Evolutionary conservation across 2,113 vertebrate genomes (phyloP).

Genomic region (Toxotes jaculatrix): DNA sequence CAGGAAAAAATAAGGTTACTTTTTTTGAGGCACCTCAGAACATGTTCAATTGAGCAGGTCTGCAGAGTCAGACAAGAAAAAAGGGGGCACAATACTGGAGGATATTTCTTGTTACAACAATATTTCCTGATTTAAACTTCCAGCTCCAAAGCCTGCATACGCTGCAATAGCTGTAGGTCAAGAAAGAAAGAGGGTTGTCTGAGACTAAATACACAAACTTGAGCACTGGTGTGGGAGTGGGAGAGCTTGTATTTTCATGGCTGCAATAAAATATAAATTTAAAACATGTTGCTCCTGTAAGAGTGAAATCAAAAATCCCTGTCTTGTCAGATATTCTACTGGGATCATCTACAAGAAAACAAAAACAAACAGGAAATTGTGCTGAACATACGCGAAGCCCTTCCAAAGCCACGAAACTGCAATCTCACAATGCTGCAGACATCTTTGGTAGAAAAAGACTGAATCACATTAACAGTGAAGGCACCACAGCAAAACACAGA

Average conservation of each 20-base stretch:
- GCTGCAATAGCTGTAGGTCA: slow-evolving; percentile 23
- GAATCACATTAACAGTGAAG: slow-evolving; percentile 32
- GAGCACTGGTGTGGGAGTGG: not conserved
- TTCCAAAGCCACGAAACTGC: slow-evolving; percentile 11
- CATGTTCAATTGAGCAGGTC: slow-evolving; percentile 32
- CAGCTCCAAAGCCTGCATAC: slow-evolving; percentile 13
- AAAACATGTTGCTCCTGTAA: slow-evolving; percentile 5
- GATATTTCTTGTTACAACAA: slow-evolving; percentile 45
- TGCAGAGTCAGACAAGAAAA: slow-evolving; percentile 43
- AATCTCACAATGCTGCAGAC: slow-evolving; percentile 31
- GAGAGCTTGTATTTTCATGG: slow-evolving; percentile 15
- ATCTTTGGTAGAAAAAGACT: slow-evolving; percentile 15
- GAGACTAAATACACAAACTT: slow-evolving; percentile 43
- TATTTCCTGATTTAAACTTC: slow-evolving; percentile 53
- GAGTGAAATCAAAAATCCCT: not conserved
- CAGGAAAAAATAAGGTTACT: not conserved
- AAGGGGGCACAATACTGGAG: slow-evolving; percentile 23
- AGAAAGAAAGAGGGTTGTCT: slow-evolving; percentile 23
- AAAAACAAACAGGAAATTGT: not conserved
- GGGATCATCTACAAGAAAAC: not conserved
- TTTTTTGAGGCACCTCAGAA: slow-evolving; percentile 22
- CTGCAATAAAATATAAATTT: slow-evolving; percentile 16
- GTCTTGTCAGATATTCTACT: not conserved
- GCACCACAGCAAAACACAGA: slow-evolving; percentile 29
- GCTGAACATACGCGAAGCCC: not conserved